Percentiles rank a stretch among this genome's conserved stretches.
Conservation (phyloP, 2,113 vertebrate species). For the Diglossa brunneiventris region DNA sequence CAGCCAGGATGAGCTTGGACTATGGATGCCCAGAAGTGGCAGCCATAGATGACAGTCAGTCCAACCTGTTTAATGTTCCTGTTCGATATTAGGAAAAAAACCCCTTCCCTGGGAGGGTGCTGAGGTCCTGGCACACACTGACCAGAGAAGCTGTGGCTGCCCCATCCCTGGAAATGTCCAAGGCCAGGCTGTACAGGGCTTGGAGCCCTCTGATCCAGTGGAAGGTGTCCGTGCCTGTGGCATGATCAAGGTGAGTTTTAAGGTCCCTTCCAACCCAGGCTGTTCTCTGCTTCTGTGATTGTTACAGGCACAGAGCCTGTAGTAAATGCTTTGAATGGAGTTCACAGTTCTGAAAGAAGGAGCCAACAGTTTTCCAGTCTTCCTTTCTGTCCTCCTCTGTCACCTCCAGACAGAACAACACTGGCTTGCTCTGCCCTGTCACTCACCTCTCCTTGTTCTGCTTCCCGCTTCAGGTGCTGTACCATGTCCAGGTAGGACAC, state of each 20-base stretch:
- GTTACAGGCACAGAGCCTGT: not conserved
- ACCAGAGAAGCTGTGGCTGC: not conserved
- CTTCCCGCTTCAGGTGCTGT: constrained; percentile 39
- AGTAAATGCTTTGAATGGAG: not conserved
- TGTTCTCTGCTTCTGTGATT: not conserved
- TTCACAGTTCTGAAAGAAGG: not conserved
- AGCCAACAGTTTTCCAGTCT: not conserved
- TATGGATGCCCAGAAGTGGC: not conserved
- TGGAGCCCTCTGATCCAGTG: not conserved
- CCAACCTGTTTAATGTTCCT: not conserved
- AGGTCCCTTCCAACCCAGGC: not conserved
- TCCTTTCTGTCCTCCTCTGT: not conserved
- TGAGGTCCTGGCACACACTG: not conserved
- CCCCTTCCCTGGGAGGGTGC: not conserved
- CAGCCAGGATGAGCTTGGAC: not conserved
- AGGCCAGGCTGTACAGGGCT: not conserved
- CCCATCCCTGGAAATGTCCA: not conserved
- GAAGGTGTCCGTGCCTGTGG: not conserved
- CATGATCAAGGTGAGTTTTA: not conserved
- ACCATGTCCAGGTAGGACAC: constrained; percentile 51
- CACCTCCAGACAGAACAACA: not conserved
- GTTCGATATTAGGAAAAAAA: not conserved
- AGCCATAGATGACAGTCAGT: not conserved
- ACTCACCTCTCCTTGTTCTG: not conserved
- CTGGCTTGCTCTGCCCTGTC: not conserved